Base-by-base conservation (phyloP, 2,888 invertebrate genomes). In the Andrena praecox region DNA sequence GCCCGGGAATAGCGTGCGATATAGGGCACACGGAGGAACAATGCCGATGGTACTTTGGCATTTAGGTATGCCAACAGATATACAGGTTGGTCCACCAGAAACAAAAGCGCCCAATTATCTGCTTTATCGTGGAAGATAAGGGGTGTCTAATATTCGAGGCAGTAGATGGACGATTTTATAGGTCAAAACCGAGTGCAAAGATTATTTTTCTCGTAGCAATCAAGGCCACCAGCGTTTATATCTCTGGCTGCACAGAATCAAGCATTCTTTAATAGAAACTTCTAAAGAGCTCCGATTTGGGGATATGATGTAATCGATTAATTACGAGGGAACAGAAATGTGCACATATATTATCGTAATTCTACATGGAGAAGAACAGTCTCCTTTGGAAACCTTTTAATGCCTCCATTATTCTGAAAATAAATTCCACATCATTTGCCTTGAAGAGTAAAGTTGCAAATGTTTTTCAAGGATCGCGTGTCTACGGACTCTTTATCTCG, bases 71-170 rank as follows among this genome's bases (percentile, higher is more conserved):
- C 56, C 10, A 56, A 27, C 24, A 4, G 24, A 56, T 24, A 20
- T 20, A 24, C 24, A 56, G 20, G 10, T 4, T 27, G 56, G 10
- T 8, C 56, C 56, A 27, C 56, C 10, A 8, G 56, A 56, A 27
- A 56, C 56, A 24, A 56, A 24, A 56, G 56, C 24, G 56, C 1
- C 56, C 24, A 56, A 56, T 56, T 56, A 56, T 56, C 56, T 24
- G 4, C 56, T 56, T 56, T 27, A 27, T 56, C 56, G 27, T 8
- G 24, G 1, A 3, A 27, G 56, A 56, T 56, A 56, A 56, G 56
- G 24, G 27, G 27, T 42, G 42, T 42, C 42, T 42, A 42, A 56
- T 24, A 24, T 24, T 56, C 24, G 56, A 56, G 24, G 24, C 56
- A 10, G 56, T 10, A 4, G 56, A 10, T 0, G 24, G 56, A 27